These are phyloP conservation scores for Germaria angustata DNA, from an alignment of 2,888 invertebrate genomes.

Conservation along the genomic window DNA sequence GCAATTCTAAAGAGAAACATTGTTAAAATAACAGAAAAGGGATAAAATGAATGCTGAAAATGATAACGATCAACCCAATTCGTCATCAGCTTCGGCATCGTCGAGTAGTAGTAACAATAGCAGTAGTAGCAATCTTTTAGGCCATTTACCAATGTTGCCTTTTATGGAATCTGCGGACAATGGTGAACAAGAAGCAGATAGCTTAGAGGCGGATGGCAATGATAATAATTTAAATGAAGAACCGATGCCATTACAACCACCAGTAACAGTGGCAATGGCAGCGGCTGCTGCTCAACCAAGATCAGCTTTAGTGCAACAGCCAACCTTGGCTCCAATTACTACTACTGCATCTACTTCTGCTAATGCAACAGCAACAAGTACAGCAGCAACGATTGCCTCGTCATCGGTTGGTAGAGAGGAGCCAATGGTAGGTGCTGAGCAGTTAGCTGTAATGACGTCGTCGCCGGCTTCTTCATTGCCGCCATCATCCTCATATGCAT, in stretches of 20 bases:
- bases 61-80: conserved; percentile 72
- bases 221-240: conserved; percentile 56
- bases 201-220: conserved; percentile 36
- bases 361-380: conserved; percentile 15
- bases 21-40: conserved; percentile 13
- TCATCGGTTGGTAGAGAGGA: conserved; percentile 49
- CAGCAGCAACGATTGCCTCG: conserved; percentile 23
- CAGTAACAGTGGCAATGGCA: conserved; percentile 38
- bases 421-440: conserved; percentile 63
- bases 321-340: conserved; percentile 54
- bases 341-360: conserved; percentile 34
- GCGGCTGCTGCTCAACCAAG: conserved; percentile 20
- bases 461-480: conserved; percentile 50
- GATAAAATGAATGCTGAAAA: conserved; percentile 71
- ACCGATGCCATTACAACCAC: conserved; percentile 62
- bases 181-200: conserved; percentile 64
- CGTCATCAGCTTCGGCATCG: conserved; percentile 69
- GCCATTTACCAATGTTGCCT: conserved; percentile 70
- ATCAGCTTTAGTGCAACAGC: conserved; percentile 45
- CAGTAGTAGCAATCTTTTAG: conserved; percentile 71
- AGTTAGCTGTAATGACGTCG: conserved; percentile 53
- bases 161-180: conserved; percentile 68
- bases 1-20: not conserved
- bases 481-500: conserved; percentile 39
- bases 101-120: conserved; percentile 73